phyloP scores from a whole-genome alignment of 1,140 invertebrate species.

The Tetragonula clypearis region DNA sequence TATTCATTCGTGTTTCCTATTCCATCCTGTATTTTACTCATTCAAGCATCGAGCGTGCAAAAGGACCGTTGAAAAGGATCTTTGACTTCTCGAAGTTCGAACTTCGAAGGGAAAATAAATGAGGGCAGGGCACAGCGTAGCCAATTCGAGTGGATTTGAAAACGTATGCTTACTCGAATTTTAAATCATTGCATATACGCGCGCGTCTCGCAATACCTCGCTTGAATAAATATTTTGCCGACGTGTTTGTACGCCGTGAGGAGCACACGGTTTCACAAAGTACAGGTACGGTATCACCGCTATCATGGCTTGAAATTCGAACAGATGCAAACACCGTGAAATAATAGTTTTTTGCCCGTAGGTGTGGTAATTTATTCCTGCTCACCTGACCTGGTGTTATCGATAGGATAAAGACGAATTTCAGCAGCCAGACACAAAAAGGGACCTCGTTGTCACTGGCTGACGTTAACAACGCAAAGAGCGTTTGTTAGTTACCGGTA shows the following conservation, averaged over 20 bases:
- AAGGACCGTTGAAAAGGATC: not conserved
- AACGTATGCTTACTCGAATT: not conserved
- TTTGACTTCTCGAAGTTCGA: not conserved
- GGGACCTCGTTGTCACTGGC: not conserved
- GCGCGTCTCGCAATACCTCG: not conserved
- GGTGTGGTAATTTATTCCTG: not conserved
- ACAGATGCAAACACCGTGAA: slow-evolving; percentile 1
- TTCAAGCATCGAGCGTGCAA: not conserved
- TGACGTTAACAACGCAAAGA: not conserved
- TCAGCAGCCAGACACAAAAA: not conserved
- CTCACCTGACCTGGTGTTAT: not conserved
- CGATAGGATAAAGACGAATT: not conserved
- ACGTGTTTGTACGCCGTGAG: not conserved
- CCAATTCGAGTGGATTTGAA: not conserved
- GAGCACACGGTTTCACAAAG: not conserved
- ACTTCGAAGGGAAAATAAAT: not conserved
- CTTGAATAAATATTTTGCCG: not conserved
- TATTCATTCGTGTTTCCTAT: not conserved
- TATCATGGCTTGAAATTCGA: slow-evolving; percentile 23
- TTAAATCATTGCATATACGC: slow-evolving; percentile 7
- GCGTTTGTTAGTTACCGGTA: slow-evolving; percentile 1
- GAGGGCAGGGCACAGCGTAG: not conserved
- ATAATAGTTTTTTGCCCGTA: not conserved
- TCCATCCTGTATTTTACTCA: not conserved
- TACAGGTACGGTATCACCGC: not conserved